Percentiles rank a stretch among this genome's conserved stretches.
These are phyloP conservation scores for Campylorhamphus procurvoides DNA, from an alignment of 2,113 vertebrate genomes.

Conservation along the genomic window DNA sequence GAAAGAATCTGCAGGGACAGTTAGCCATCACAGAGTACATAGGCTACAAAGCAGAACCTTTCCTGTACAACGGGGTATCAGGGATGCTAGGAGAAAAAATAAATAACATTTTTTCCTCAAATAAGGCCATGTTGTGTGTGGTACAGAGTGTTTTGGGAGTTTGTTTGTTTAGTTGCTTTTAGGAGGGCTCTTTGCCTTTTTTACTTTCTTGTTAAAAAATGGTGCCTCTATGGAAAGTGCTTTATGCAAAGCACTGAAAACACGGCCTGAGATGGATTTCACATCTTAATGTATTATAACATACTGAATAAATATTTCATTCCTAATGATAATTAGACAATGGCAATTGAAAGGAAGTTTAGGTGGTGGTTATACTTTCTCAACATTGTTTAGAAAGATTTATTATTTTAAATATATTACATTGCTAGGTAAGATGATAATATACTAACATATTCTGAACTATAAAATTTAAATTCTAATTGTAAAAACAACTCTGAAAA, in stretches of 20 bases:
- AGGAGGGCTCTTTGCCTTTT: background rate
- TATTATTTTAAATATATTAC: constrained; percentile 59
- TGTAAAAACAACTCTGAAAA: constrained; percentile 46
- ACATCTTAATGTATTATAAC: constrained; percentile 36
- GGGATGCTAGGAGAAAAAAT: background rate
- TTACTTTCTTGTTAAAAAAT: background rate
- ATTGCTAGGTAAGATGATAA: constrained; percentile 52
- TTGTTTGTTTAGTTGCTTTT: background rate
- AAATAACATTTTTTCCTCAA: background rate
- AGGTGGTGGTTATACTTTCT: constrained; percentile 55
- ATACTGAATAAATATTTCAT: constrained; percentile 43
- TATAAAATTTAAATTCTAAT: constrained; percentile 63
- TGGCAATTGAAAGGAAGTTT: constrained; percentile 71
- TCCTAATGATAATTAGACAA: constrained; percentile 57
- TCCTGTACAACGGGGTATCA: background rate
- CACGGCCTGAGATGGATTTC: background rate
- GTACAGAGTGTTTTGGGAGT: background rate
- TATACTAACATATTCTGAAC: constrained; percentile 62
- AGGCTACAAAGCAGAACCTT: background rate
- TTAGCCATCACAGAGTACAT: background rate
- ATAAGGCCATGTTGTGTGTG: background rate
- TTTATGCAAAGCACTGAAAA: background rate
- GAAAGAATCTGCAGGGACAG: background rate
- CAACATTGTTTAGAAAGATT: constrained; percentile 56
- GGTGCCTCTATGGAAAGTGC: background rate